Conservation (phyloP, 2,888 invertebrate species). For the Polyommatus icarus region DNA sequence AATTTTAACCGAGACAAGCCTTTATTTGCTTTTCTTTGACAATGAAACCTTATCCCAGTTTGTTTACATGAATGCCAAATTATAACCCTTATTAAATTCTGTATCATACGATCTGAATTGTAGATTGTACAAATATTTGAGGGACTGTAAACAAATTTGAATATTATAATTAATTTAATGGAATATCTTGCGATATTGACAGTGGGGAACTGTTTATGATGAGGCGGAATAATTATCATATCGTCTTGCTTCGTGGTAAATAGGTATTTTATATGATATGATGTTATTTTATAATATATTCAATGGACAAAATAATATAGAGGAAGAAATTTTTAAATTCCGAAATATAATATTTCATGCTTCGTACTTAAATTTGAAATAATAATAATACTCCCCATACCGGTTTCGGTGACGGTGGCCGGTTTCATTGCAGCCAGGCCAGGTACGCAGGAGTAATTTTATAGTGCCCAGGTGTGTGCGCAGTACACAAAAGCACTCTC, state of each 20-base stretch:
- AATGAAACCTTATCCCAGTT: constrained; percentile 14
- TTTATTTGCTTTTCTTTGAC: constrained; percentile 27
- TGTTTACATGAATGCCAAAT: constrained; percentile 22
- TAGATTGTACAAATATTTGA: constrained; percentile 25
- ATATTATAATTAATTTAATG: constrained; percentile 25
- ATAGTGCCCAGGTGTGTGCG: no score
- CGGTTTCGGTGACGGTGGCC: no score
- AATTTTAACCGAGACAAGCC: constrained; percentile 23
- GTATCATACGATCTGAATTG: constrained; percentile 23
- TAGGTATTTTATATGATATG: background rate
- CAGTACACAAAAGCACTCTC: no score
- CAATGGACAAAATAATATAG: no score
- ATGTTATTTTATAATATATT: no score
- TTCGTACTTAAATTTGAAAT: no score
- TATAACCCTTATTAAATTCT: constrained; percentile 29
- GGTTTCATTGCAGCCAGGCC: no score
- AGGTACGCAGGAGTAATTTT: no score
- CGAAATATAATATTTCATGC: no score
- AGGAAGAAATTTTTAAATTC: no score
- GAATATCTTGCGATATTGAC: constrained; percentile 8
- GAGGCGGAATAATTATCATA: background rate
- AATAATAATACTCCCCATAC: no score
- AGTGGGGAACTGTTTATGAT: background rate
- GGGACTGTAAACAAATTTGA: constrained; percentile 25
- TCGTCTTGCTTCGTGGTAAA: background rate